A percentile compares a stretch with the other conserved stretches of the same genome.
Conservation (phyloP, 2,888 invertebrate species). For the Cerceris ruficornis region DNA sequence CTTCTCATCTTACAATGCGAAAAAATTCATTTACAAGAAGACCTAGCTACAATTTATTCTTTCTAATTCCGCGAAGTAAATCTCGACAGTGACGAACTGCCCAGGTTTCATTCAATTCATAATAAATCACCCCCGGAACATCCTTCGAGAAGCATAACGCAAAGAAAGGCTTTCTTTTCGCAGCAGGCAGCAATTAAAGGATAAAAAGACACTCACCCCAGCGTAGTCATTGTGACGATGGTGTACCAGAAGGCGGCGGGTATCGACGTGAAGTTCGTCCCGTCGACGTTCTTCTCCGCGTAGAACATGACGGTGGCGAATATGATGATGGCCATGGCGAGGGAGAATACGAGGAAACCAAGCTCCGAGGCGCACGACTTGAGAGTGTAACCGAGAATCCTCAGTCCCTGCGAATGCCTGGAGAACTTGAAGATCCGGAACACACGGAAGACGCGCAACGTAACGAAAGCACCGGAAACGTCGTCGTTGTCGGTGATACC, state of each 20-base stretch:
- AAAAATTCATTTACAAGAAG: too few relatives aligned
- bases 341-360: slow-evolving; percentile 99
- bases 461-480: slow-evolving; percentile 99
- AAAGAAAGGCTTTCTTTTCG: neutral
- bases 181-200: neutral
- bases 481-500: slow-evolving; percentile 99
- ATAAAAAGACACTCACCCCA: slow-evolving; percentile 90
- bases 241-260: slow-evolving; percentile 99
- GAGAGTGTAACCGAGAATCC: slow-evolving; percentile 99
- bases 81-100: too few relatives aligned
- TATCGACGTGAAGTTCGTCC: slow-evolving; percentile 99
- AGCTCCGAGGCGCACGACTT: slow-evolving; percentile 99
- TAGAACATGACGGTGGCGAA: slow-evolving; percentile 99
- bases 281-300: slow-evolving; percentile 99
- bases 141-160: too few relatives aligned
- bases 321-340: slow-evolving; percentile 99
- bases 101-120: too few relatives aligned
- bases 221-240: slow-evolving; percentile 99
- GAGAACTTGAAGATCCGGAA: slow-evolving; percentile 99
- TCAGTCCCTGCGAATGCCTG: slow-evolving; percentile 98
- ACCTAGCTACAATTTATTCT: too few relatives aligned
- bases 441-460: slow-evolving; percentile 98
- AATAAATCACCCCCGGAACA: too few relatives aligned
- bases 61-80: too few relatives aligned
- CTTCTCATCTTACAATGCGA: too few relatives aligned